These are phyloP conservation scores for Drosophila gaucha DNA, from an alignment of 2,888 invertebrate genomes.

Conservation along the genomic window DNA sequence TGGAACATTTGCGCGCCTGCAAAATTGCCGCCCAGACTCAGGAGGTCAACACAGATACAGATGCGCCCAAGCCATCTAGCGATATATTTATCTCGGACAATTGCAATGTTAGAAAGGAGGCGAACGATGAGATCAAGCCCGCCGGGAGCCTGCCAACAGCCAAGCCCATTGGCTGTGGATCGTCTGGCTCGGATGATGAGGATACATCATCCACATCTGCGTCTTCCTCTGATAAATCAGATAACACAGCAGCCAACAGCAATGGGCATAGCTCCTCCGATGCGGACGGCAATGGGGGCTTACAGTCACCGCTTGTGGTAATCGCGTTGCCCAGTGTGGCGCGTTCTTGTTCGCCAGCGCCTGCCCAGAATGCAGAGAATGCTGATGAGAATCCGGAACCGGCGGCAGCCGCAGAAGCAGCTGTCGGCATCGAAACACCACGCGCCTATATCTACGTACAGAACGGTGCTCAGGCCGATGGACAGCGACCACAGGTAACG, in stretches of 20 bases:
- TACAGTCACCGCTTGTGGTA: conserved; percentile 52
- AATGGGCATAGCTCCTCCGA: conserved; percentile 34
- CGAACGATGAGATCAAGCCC: background rate
- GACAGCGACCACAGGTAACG: conserved; percentile 28
- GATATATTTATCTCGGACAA: conserved; percentile 36
- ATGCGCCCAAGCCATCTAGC: conserved; percentile 11
- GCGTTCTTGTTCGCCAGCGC: conserved; percentile 28
- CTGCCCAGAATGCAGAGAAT: conserved; percentile 30
- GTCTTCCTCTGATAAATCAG: conserved; percentile 62
- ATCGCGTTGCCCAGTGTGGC: conserved; percentile 50
- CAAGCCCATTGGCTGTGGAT: conserved; percentile 13
- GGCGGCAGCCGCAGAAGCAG: conserved; percentile 8
- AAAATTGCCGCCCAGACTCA: conserved; percentile 43
- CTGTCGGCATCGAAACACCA: conserved; percentile 14
- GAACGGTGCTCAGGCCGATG: conserved; percentile 22
- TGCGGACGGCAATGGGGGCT: conserved; percentile 13
- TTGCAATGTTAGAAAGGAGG: conserved; percentile 45
- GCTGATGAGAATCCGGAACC: conserved; percentile 29
- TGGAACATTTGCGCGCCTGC: conserved; percentile 62
- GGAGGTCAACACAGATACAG: conserved; percentile 26
- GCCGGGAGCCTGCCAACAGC: conserved; percentile 1
- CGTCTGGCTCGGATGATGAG: conserved; percentile 62
- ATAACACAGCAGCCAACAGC: conserved; percentile 22
- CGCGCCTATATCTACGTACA: conserved; percentile 56
- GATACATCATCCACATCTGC: conserved; percentile 59